These are phyloP conservation scores for Gobiocypris rarus DNA, from an alignment of 2,113 vertebrate species.

Conservation along the genomic window DNA sequence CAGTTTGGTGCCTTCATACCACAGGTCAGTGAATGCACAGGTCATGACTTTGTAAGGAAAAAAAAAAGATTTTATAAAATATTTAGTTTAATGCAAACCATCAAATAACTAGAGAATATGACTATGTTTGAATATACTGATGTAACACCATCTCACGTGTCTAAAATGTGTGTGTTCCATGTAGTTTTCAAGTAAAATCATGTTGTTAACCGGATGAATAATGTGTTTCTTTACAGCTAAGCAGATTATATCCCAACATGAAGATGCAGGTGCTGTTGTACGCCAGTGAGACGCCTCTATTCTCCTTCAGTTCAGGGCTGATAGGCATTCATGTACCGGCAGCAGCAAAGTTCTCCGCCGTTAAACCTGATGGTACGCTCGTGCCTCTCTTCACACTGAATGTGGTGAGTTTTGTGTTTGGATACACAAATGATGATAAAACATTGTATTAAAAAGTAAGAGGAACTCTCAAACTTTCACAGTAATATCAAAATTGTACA, in stretches of 20 bases:
- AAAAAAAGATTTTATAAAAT: background rate
- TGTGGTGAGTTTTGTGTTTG: constrained; percentile 41
- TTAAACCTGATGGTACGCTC: constrained; percentile 56
- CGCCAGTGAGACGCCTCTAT: constrained; percentile 59
- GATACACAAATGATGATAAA: background rate
- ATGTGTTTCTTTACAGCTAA: constrained; percentile 62
- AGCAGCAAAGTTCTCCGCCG: constrained; percentile 61
- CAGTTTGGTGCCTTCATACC: constrained; percentile 68
- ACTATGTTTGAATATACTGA: background rate
- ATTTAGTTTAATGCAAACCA: no score
- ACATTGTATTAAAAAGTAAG: background rate
- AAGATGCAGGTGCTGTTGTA: constrained; percentile 68
- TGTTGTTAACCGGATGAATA: background rate
- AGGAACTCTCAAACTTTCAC: background rate
- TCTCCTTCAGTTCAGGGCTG: constrained; percentile 65
- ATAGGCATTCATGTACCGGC: constrained; percentile 23
- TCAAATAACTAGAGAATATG: no score
- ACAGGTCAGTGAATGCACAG: constrained; percentile 63
- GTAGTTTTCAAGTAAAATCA: background rate
- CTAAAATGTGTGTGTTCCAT: background rate
- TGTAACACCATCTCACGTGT: no score
- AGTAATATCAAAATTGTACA: background rate
- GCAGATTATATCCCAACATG: constrained; percentile 69
- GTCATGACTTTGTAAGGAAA: background rate
- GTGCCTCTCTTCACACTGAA: constrained; percentile 57